Base-by-base conservation (phyloP, 35 echinoderm and acorn worm species). In the Hemicentrotus pulcherrimus region DNA sequence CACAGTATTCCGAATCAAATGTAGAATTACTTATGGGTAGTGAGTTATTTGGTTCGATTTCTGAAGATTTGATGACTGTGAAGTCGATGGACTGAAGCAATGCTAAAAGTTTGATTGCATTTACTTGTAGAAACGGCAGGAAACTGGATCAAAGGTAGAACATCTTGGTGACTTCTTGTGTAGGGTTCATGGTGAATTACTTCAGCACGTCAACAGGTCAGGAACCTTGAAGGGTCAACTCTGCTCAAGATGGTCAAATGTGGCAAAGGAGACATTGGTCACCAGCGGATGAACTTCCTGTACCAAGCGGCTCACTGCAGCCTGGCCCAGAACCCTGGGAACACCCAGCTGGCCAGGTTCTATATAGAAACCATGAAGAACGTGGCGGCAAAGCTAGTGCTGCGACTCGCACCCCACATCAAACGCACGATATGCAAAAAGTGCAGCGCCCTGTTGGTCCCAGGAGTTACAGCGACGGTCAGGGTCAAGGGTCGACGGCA, bases 381-480 rank as follows among this genome's bases (percentile, higher is more conserved):
- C 31, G 96, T 98, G 9, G 86, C 97, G 19, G 95, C 87, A 86
- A 96, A 95, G 94, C 52, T 95, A 2, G 97, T 98, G 9, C 52
- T 98, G 31, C 86, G 95, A 47, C 86, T 98, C 88, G 95, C 97
- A 47, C 98, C 98, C 30, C 85, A 94, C 65, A 99, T 99, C 47
- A 99, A 99, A 92, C 97, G 98, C 47, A 97, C 98, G 4, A 92
- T 99, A 28, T 99, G 97, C 94, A 98, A 99, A 86, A 96, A 96
- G 65, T 99, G 98, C 95, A 95, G 96, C 55, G 47, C 96, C 33
- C 94, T 99, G 16, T 92, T 99, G 19, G 65, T 99, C 16, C 98
- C 98, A 11, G 98, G 98, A 14, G 86, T 99, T 32, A 99, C 98
- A 24, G 95, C 98, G 41, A 97, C 95, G 9, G 96, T 97, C 15